Evolutionary conservation across 2,113 vertebrate genomes (phyloP), one percentile per base, ranked within the genome.

Genomic region (Ariopsis seemanni): DNA sequence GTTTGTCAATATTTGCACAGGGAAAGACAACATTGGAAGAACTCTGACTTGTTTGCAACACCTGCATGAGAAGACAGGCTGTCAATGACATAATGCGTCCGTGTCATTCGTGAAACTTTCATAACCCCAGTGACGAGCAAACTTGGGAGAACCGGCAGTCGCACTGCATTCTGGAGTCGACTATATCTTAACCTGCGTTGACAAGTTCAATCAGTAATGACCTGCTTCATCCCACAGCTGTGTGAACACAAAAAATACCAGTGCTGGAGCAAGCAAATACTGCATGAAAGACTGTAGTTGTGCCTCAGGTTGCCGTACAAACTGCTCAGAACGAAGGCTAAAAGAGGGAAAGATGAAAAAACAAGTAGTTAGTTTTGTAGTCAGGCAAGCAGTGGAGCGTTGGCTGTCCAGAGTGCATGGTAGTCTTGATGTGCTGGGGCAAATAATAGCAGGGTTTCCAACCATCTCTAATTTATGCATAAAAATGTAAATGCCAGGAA

Each of bases 51-150:
- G 81, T 82, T 83, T 62, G 71, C 71, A 50, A 17, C 84, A 85
- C 71, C 84, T 85, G 84, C 71, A 27, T 9, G 84, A 85, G 84
- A 85, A 85, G 60, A 80, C 85, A 14, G 50, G 42, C 58, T 30
- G 58, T 79, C 58, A 67, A 25, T 25, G 60, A 65, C 71, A 74
- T 85, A 25, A 85, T 27, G 53, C 34, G n/a, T 25, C 53, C 71
- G 12, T 85, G 75, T 27, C 22, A 78, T 78, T 63, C 50, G 57
- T 9, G 60, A 22, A 42, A 62, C 62, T 81, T 86, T 86, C 60
- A 42, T 57, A 72, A 34, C 5, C 30, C 4, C 5, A 25, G 18
- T 15, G 71, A 75, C 71, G n/a, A 48, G 71, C 22, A 3, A 30
- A 82, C 52, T 17, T n/a, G 17, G 34, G 65, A 83, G 11, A 20